phyloP scores from a whole-genome alignment of 2,797 vertebrate genomes.

The Gallirallus australis region DNA sequence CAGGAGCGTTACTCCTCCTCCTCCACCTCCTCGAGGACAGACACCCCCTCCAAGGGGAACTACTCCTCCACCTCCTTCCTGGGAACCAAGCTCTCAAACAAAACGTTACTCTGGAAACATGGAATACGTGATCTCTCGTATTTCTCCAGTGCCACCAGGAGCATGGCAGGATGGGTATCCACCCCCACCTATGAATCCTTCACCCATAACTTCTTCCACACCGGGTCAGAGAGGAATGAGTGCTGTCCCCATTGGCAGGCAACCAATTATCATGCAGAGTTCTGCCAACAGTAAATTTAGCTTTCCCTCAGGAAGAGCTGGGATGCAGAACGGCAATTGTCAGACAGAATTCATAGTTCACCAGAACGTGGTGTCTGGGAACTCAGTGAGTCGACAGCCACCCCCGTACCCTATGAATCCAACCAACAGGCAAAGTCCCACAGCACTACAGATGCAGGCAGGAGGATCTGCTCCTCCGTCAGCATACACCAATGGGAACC shows the following conservation, averaged over 20 bases:
- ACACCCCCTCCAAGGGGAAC: slow-evolving; percentile 86
- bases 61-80: slow-evolving; percentile 85
- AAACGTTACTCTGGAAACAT: slow-evolving; percentile 95
- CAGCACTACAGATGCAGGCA: slow-evolving; percentile 88
- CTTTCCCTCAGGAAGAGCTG: slow-evolving; percentile 88
- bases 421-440: slow-evolving; percentile 89
- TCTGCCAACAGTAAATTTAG: slow-evolving; percentile 89
- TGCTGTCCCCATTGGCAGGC: slow-evolving; percentile 89
- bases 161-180: slow-evolving; percentile 90
- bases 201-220: slow-evolving; percentile 74
- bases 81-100: slow-evolving; percentile 90
- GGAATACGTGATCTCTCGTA: slow-evolving; percentile 91
- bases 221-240: slow-evolving; percentile 91
- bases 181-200: slow-evolving; percentile 79
- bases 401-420: slow-evolving; percentile 90
- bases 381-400: slow-evolving; percentile 84
- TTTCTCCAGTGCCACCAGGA: slow-evolving; percentile 92
- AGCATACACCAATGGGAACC: slow-evolving; percentile 88
- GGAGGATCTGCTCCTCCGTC: slow-evolving; percentile 86
- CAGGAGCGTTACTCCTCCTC: slow-evolving; percentile 90
- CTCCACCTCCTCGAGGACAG: slow-evolving; percentile 85
- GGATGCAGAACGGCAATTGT: slow-evolving; percentile 86
- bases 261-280: slow-evolving; percentile 96
- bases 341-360: slow-evolving; percentile 90
- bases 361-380: slow-evolving; percentile 79